Evolutionary conservation across 2,888 invertebrate genomes (phyloP).

Genomic region (Imbricaverruca yamaguchii): DNA sequence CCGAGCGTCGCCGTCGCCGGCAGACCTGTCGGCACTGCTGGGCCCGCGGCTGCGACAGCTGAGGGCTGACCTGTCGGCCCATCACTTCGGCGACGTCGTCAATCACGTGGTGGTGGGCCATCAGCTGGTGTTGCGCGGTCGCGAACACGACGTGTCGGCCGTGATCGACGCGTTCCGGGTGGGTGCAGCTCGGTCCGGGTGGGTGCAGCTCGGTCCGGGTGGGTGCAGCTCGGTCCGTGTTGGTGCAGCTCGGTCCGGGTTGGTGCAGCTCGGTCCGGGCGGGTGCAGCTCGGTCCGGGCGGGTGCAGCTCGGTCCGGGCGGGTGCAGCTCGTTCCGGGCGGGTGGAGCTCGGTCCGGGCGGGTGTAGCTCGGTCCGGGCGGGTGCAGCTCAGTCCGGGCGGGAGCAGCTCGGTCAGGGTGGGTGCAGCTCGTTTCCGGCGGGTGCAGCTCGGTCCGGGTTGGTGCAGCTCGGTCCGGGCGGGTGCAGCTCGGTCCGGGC

Average conservation of each 20-base stretch:
- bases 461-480: neutral
- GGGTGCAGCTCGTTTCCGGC: neutral
- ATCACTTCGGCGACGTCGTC: neutral
- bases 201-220: neutral
- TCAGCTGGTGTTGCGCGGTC: conserved; percentile 19
- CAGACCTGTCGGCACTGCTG: neutral
- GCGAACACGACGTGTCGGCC: neutral
- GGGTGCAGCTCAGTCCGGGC: neutral
- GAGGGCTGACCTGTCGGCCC: neutral
- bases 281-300: neutral
- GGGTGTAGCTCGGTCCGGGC: neutral
- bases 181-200: neutral
- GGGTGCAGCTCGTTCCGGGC: neutral
- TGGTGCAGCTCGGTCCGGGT: neutral
- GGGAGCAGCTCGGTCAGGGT: neutral
- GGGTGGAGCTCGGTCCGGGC: too few relatives aligned
- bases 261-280: neutral
- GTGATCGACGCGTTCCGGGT: conserved; percentile 1
- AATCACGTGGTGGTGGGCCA: conserved; percentile 8
- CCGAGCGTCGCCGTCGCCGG: too few relatives aligned
- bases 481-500: neutral
- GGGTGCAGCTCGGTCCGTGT: neutral
- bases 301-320: neutral
- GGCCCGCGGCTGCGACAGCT: neutral
- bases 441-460: neutral